Conservation (phyloP, 2,797 vertebrate genomes). For the Spheniscus humboldti region DNA sequence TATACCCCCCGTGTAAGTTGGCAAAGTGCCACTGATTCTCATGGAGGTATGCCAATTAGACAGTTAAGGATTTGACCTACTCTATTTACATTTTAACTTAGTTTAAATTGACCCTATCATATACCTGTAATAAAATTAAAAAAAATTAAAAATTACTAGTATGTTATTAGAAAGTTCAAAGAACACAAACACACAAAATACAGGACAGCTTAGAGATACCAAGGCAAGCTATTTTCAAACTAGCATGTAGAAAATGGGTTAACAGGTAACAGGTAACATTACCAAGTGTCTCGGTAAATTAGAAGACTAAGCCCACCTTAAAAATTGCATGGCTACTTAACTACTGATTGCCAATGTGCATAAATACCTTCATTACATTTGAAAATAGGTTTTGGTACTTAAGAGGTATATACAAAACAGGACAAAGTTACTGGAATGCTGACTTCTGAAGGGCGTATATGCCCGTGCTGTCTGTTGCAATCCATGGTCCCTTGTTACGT, state of each 20-base stretch:
- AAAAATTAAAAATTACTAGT: background rate
- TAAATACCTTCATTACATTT: background rate
- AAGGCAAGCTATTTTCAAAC: background rate
- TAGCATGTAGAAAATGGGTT: rapidly evolving
- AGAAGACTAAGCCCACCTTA: background rate
- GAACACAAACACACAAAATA: background rate
- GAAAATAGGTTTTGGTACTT: background rate
- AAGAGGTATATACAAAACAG: background rate
- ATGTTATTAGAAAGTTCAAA: background rate
- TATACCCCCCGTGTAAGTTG: background rate
- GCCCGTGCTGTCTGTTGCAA: background rate
- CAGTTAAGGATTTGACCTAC: background rate
- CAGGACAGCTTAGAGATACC: background rate
- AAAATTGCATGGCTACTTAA: background rate
- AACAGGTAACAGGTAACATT: background rate
- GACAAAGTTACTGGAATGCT: background rate
- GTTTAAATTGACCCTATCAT: background rate
- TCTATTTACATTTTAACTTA: background rate
- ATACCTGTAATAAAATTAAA: background rate
- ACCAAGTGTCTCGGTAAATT: background rate
- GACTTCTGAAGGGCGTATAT: background rate
- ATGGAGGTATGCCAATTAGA: background rate
- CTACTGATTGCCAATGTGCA: background rate
- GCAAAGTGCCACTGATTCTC: background rate
- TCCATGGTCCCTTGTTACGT: background rate